Percentiles rank a stretch among this genome's conserved stretches.
Conservation (phyloP, 2,113 vertebrate species). For the Oncorhynchus keta region DNA sequence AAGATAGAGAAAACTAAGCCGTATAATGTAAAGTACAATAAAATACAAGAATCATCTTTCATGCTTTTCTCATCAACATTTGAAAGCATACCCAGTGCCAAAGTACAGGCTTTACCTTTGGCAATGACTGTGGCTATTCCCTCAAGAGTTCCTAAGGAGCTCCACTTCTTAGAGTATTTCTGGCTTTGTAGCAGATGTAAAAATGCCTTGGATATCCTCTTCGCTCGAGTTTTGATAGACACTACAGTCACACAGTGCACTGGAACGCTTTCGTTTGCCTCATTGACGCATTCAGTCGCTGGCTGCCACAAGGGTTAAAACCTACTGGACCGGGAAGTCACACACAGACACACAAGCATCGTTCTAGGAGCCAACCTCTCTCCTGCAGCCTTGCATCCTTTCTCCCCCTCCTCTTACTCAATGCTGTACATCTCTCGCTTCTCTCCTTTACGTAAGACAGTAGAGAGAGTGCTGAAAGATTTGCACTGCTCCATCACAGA, state of each 20-base stretch:
- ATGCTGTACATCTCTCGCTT: slow-evolving; percentile 32
- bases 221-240: slow-evolving; percentile 59
- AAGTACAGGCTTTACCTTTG: slow-evolving; percentile 64
- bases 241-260: slow-evolving; percentile 43
- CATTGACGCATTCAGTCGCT: slow-evolving; percentile 52
- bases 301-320: slow-evolving; percentile 70
- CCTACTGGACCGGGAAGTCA: slow-evolving; percentile 70
- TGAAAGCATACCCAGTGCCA: neutral
- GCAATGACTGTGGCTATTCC: slow-evolving; percentile 46
- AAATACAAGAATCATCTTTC: neutral
- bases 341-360: slow-evolving; percentile 42
- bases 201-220: slow-evolving; percentile 59
- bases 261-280: slow-evolving; percentile 32
- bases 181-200: slow-evolving; percentile 58
- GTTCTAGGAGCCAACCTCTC: slow-evolving; percentile 69
- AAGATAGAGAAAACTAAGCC: neutral
- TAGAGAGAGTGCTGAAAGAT: slow-evolving; percentile 73
- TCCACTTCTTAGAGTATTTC: slow-evolving; percentile 66
- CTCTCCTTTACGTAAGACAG: slow-evolving; percentile 60
- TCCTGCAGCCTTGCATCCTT: slow-evolving; percentile 54
- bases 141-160: slow-evolving; percentile 69
- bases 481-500: slow-evolving; percentile 80
- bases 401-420: slow-evolving; percentile 58
- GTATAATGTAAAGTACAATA: neutral
- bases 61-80: neutral